These are phyloP conservation scores for Pelobates cultripes DNA, from an alignment of 2,797 vertebrate genomes.

Conservation along the genomic window DNA sequence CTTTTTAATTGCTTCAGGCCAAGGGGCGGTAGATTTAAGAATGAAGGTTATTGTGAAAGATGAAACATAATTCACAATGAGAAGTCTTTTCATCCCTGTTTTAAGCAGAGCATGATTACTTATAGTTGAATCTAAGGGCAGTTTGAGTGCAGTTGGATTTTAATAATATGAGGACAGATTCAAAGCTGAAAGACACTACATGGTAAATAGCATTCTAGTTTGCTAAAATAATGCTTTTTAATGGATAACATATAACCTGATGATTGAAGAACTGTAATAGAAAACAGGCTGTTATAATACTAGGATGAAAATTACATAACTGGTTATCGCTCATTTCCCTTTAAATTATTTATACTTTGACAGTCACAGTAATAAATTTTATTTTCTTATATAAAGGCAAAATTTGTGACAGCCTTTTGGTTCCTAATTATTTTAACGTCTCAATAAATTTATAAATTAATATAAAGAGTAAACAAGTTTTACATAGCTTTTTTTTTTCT, in stretches of 20 bases:
- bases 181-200: constrained; percentile 59
- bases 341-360: neutral
- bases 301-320: neutral
- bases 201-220: constrained; percentile 49
- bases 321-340: neutral
- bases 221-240: constrained; percentile 50
- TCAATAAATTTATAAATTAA: no score
- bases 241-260: constrained; percentile 60
- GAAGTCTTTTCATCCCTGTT: constrained; percentile 71
- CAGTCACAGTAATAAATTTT: no score
- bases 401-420: no score
- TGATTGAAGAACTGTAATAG: constrained; percentile 62
- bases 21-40: constrained; percentile 73
- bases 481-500: no score
- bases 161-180: constrained; percentile 63
- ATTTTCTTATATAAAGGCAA: no score
- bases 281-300: constrained; percentile 52
- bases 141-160: constrained; percentile 64
- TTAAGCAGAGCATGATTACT: constrained; percentile 72
- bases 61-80: constrained; percentile 80
- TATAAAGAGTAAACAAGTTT: no score
- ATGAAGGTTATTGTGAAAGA: constrained; percentile 79
- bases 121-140: constrained; percentile 68
- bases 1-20: constrained; percentile 76
- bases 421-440: no score